These are phyloP conservation scores for Pectinophora gossypiella DNA, from an alignment of 1,140 invertebrate genomes.

Conservation along the genomic window DNA sequence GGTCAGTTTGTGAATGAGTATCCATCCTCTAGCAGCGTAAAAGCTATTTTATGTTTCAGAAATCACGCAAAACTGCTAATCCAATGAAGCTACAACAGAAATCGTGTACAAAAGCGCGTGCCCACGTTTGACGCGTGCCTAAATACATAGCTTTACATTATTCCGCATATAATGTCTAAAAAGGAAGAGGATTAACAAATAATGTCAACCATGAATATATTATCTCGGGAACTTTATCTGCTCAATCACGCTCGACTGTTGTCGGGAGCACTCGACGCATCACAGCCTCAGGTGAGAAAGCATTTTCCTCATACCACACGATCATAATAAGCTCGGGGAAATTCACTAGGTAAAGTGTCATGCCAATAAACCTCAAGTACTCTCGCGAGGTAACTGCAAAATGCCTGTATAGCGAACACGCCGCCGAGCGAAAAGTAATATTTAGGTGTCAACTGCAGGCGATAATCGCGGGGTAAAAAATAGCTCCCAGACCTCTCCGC, in stretches of 20 bases:
- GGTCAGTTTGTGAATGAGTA: no score
- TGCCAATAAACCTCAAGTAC: slow-evolving; percentile 59
- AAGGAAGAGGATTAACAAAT: no score
- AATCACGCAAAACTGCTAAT: no score
- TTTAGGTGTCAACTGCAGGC: slow-evolving; percentile 72
- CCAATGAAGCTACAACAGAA: no score
- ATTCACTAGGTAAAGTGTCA: slow-evolving; percentile 33
- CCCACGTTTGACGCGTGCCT: no score
- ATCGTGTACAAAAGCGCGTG: no score
- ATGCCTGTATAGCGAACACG: slow-evolving; percentile 50
- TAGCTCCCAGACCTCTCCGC: slow-evolving; percentile 47
- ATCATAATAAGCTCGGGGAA: slow-evolving; percentile 4
- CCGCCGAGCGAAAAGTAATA: slow-evolving; percentile 64
- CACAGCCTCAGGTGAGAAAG: slow-evolving; percentile 1
- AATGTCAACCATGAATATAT: no score
- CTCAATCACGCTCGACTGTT: background rate
- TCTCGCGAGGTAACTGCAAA: slow-evolving; percentile 47
- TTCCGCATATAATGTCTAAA: no score
- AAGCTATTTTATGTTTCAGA: no score
- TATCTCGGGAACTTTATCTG: background rate
- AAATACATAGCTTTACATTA: no score
- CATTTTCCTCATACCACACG: background rate
- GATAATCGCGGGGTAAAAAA: slow-evolving; percentile 72
- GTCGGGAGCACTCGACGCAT: background rate
- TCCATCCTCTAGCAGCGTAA: no score